Conservation (phyloP, 2,113 vertebrate genomes). For the Emydocephalus ijimae region DNA sequence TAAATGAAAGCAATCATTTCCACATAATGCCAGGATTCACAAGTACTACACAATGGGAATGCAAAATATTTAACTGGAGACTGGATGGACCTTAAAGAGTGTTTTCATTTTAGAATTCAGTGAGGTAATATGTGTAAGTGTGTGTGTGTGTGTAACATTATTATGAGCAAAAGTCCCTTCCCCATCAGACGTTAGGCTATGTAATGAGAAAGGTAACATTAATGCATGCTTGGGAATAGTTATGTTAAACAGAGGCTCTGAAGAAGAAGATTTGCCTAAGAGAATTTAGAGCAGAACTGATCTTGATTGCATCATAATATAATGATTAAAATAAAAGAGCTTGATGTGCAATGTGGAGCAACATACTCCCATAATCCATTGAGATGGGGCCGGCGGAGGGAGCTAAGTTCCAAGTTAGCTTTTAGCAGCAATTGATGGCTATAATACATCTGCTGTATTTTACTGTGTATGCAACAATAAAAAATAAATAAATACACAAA, state of each 20-base stretch:
- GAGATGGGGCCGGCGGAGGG: constrained; percentile 15
- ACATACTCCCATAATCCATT: constrained; percentile 60
- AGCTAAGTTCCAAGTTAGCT: neutral
- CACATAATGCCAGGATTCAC: constrained; percentile 65
- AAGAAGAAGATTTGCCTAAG: constrained; percentile 62
- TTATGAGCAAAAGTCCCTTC: constrained; percentile 49
- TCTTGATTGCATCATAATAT: constrained; percentile 64
- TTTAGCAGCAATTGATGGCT: neutral
- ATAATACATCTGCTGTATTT: neutral
- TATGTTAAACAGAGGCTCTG: constrained; percentile 57
- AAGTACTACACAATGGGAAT: constrained; percentile 57
- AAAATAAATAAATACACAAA: neutral
- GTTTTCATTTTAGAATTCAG: constrained; percentile 54
- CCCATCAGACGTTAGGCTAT: constrained; percentile 54
- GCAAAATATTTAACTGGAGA: constrained; percentile 60
- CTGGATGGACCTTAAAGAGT: constrained; percentile 51
- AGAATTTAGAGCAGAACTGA: constrained; percentile 56
- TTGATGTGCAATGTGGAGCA: constrained; percentile 14
- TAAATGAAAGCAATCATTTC: constrained; percentile 61
- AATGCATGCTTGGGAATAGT: constrained; percentile 65
- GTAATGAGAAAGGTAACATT: constrained; percentile 64
- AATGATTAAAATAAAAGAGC: constrained; percentile 60
- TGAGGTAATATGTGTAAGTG: constrained; percentile 22
- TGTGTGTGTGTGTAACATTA: constrained; percentile 25
- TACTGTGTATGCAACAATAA: neutral